These are phyloP conservation scores for Grallaria varia DNA, from an alignment of 2,113 vertebrate species.

Conservation along the genomic window DNA sequence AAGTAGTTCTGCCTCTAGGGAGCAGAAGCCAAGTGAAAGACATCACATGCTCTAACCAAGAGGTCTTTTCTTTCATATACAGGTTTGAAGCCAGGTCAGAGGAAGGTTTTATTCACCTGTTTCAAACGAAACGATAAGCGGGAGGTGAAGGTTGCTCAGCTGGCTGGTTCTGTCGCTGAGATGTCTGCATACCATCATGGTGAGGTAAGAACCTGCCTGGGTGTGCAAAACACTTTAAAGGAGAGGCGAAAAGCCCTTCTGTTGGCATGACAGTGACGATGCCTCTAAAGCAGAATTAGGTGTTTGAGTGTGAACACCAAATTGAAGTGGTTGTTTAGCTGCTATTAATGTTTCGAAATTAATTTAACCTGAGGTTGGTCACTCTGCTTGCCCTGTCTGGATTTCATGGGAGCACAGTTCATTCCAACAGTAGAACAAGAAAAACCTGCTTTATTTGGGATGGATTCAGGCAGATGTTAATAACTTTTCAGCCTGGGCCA, in stretches of 20 bases:
- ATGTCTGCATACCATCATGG: conserved; percentile 99
- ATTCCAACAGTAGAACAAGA: not conserved
- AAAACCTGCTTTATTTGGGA: not conserved
- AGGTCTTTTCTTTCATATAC: not conserved
- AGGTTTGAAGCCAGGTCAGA: conserved; percentile 97
- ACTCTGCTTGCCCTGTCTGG: not conserved
- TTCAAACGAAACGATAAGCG: conserved; percentile 95
- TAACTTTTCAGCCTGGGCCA: not conserved
- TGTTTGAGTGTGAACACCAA: not conserved
- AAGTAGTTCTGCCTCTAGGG: not conserved
- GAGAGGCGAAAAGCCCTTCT: not conserved
- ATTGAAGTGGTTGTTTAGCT: not conserved
- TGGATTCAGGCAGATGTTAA: not conserved
- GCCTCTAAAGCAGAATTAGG: not conserved
- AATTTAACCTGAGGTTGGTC: not conserved
- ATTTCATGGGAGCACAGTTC: not conserved
- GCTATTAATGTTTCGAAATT: not conserved
- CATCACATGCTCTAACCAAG: fast-evolving
- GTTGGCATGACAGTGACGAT: not conserved
- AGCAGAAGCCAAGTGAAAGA: not conserved
- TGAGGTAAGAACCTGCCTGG: conserved; percentile 78
- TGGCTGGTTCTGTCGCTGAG: conserved; percentile 96
- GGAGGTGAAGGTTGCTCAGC: conserved; percentile 96
- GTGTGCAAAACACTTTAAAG: not conserved
- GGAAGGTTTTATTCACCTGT: conserved; percentile 94